Base-by-base conservation (phyloP, 1,140 invertebrate species). In the Papilio polytes region DNA sequence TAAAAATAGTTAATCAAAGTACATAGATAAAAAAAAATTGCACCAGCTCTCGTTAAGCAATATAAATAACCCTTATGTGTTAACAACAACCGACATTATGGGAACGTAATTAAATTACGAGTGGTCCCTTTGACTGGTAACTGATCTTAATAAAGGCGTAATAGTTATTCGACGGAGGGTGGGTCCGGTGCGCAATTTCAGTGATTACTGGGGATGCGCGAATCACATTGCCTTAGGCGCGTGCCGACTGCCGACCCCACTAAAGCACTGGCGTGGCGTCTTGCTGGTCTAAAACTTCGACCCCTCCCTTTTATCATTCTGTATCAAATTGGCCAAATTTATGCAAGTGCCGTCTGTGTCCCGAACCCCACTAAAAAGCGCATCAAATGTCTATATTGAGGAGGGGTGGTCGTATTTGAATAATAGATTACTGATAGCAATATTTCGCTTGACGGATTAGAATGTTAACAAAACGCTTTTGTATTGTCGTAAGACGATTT, bases 271-370 rank as follows among this genome's bases (percentile, higher is more conserved):
- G 51, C 44, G 77, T 15, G 73, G 70, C 66, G 72, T 81, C 79
- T 56, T 78, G 63, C 78, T 41, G 36, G 41, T 63, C 26, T 78
- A 80, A 72, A 36, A 74, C 83, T 83, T 83, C 85, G 46, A 77
- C 84, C 84, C 70, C 51, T 31, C 56, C 63, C 63, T 70, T 70
- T 70, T 70, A 78, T 81, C 82, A 82, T 81, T 88, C 86, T 88
- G 89, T 91, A 89, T 91, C 90, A 91, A 92, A 94, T 94, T 93
- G 89, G 89, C 89, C 85, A 92, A 94, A 94, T 94, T 94, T 94
- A 94, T 94, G 91, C 92, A 92, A 92, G 88, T 89, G 86, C 87
- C 86, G 86, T 86, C 85, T 82, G 84, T 78, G 83, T 78, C 85
- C 81, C 74, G 63, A 10, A 80, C 83, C 85, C 86, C 78, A 82